Evolutionary conservation across 2,113 vertebrate genomes (phyloP).

Genomic region (Rhinoptilus africanus): DNA sequence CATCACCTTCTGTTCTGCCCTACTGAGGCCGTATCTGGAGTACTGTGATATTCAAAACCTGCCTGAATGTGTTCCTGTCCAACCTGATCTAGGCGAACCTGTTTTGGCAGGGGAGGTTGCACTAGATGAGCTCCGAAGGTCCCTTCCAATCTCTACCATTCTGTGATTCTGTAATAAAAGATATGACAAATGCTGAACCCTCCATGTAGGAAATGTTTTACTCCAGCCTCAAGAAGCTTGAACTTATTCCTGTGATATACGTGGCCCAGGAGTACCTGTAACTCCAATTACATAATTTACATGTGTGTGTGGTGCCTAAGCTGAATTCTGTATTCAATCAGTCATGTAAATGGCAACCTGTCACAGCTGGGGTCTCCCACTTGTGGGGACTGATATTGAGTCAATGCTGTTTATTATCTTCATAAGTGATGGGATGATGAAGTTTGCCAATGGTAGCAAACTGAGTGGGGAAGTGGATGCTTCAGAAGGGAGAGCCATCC

Average conservation of each 20-base stretch:
- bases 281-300: neutral
- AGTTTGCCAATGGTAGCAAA: neutral
- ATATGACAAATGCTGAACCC: neutral
- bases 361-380: neutral
- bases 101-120: neutral
- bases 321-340: neutral
- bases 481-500: neutral
- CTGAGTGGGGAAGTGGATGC: neutral
- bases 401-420: neutral
- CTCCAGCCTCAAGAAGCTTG: neutral
- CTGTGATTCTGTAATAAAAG: neutral
- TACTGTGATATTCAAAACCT: neutral
- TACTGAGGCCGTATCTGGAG: no score
- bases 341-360: neutral
- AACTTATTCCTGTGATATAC: neutral
- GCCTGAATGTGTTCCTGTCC: neutral
- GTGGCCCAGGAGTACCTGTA: neutral
- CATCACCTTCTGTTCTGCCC: no score
- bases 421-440: neutral
- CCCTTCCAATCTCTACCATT: neutral
- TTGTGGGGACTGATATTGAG: neutral
- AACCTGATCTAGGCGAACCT: neutral
- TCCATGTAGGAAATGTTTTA: neutral
- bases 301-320: neutral
- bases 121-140: neutral